These are phyloP conservation scores for Phoronis australis DNA, from an alignment of 2,888 invertebrate genomes.

Conservation along the genomic window DNA sequence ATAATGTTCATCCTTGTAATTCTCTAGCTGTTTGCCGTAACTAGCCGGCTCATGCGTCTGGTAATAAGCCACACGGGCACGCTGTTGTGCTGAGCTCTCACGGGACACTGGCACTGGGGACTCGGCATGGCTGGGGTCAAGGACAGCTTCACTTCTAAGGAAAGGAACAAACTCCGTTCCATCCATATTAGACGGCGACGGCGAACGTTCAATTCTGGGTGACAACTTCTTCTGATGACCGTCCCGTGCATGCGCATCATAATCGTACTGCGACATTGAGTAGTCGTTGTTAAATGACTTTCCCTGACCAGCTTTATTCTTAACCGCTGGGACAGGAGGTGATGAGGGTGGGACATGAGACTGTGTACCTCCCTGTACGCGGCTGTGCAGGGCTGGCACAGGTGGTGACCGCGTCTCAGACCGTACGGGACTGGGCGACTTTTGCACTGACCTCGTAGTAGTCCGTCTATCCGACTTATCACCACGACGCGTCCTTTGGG, in stretches of 20 bases:
- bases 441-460: neutral
- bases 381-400: conserved; percentile 9
- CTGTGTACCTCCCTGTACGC: neutral
- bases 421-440: neutral
- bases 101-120: conserved; percentile 42
- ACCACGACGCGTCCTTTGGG: too few species aligned
- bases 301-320: neutral
- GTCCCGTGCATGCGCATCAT: conserved; percentile 8
- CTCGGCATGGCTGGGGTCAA: conserved; percentile 44
- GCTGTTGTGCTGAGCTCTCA: conserved; percentile 36
- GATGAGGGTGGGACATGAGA: neutral
- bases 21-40: conserved; percentile 37
- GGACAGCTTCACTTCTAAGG: conserved; percentile 42
- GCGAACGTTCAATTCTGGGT: too few species aligned
- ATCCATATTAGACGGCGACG: conserved; percentile 3
- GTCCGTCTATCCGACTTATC: neutral
- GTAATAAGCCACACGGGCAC: conserved; percentile 41
- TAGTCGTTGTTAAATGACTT: neutral
- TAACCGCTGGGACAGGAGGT: neutral
- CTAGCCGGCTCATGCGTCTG: conserved; percentile 42
- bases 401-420: conserved; percentile 10
- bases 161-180: conserved; percentile 44
- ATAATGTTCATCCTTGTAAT: conserved; percentile 12
- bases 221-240: conserved; percentile 12
- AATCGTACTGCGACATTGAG: neutral